Conservation (phyloP, 2,113 vertebrate genomes). For the Microcebus lehilahytsara region DNA sequence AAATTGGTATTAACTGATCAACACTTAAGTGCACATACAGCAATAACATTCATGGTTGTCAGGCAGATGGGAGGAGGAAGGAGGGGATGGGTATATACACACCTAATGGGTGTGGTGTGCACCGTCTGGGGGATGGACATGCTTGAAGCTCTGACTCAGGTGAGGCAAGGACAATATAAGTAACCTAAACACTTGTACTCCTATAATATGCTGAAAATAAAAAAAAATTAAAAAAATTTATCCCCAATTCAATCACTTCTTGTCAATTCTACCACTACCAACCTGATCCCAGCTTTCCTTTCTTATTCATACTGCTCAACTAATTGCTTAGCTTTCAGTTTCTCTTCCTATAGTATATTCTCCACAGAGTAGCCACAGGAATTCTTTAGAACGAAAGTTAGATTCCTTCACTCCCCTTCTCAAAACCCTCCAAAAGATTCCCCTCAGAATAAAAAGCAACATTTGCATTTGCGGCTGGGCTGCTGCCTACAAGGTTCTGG, state of each 20-base stretch:
- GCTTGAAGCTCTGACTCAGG: too few relatives aligned
- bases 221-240: background rate
- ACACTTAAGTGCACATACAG: too few relatives aligned
- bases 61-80: too few relatives aligned
- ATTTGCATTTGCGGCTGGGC: background rate
- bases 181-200: too few relatives aligned
- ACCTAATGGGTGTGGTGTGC: too few relatives aligned
- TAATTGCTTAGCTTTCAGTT: background rate
- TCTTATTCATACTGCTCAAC: background rate
- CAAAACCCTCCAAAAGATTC: background rate
- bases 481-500: background rate
- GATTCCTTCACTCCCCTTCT: background rate
- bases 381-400: conserved; percentile 7
- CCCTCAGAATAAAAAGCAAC: background rate
- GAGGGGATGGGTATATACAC: too few relatives aligned
- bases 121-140: too few relatives aligned
- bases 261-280: background rate
- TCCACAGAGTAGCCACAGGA: background rate
- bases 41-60: too few relatives aligned
- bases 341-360: background rate
- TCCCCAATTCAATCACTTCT: background rate
- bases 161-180: too few relatives aligned
- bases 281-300: background rate
- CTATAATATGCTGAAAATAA: too few relatives aligned
- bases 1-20: too few relatives aligned